Base-by-base conservation (phyloP, 2,797 vertebrate genomes). In the Kryptopterus vitreolus region DNA sequence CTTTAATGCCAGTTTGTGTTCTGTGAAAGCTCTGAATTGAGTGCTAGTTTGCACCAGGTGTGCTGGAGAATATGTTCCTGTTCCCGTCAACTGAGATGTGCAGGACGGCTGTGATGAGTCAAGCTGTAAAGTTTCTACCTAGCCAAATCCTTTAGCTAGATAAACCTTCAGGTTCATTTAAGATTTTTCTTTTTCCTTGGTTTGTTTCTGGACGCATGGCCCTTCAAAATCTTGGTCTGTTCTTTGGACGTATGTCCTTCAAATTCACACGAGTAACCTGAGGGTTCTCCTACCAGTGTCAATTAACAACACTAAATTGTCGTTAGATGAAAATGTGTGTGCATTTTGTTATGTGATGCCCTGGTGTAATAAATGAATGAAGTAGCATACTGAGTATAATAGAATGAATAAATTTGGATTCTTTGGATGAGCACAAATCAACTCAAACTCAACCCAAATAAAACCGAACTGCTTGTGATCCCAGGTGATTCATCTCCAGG, bases 1-100 rank as follows among this genome's bases (percentile, higher is more conserved):
- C 80, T 81, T 77, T 87, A 92, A 93, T 91, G 87, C 89, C 87
- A 89, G 89, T 87, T 87, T 91, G 88, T 91, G 92, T 93, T 93
- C 87, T 90, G 90, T 90, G 91, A 90, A 93, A 92, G 88, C 86
- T 76, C 83, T 86, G 85, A 89, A 89, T 83, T 85, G 65, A 52
- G 80, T 85, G 87, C 86, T 87, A 88, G 84, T 91, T 90, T 87
- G 84, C 87, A 90, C 86, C 90, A 91, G 91, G 91, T 92, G 92
- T 90, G 84, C 35, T 50, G 58, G 35, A 85, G 91, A 91, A 88
- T 87, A 89, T 85, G 91, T 92, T 92, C 90, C 87, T 81, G 86
- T 85, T 82, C 88, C 88, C 91, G 89, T 92, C 89, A 86, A 84
- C 82, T 77, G 66, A 24, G 77, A 85, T 85, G 83, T 71, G 73